phyloP scores from a whole-genome alignment of 2,113 vertebrate genomes.

The Caranx ignobilis region DNA sequence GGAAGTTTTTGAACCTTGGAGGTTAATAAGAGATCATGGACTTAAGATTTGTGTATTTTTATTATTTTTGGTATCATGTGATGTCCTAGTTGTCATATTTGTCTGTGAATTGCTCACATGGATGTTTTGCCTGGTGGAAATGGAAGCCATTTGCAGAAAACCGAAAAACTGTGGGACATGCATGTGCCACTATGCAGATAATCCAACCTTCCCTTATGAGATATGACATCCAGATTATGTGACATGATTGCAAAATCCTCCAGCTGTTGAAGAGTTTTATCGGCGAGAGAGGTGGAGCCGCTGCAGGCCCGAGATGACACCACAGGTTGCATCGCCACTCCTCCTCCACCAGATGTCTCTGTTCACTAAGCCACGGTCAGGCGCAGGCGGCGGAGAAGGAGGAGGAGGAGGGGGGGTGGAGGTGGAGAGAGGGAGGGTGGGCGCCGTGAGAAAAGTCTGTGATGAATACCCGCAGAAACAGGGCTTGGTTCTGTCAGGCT shows the following conservation, averaged over 20 bases:
- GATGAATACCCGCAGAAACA: conserved; percentile 79
- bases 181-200: too few species aligned
- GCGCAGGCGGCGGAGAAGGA: too few species aligned
- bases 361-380: conserved; percentile 33
- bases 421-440: background rate
- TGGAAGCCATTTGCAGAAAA: too few species aligned
- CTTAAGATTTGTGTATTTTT: too few species aligned
- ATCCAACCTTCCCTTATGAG: too few species aligned
- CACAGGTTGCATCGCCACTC: background rate
- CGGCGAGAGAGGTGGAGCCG: background rate
- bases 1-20: background rate
- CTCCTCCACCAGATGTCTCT: conserved; percentile 70
- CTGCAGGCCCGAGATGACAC: background rate
- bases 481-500: conserved; percentile 81
- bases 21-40: too few species aligned
- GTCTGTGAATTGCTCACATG: background rate
- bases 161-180: too few species aligned
- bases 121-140: background rate
- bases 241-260: background rate
- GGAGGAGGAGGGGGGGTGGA: too few species aligned
- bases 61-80: background rate
- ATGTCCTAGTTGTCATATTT: background rate
- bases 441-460: conserved; percentile 18
- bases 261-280: background rate
- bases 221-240: background rate